Evolutionary conservation across 2,797 vertebrate species (phyloP), one percentile per base, ranked within the genome.

Genomic region (Macropus fuliginosus): DNA sequence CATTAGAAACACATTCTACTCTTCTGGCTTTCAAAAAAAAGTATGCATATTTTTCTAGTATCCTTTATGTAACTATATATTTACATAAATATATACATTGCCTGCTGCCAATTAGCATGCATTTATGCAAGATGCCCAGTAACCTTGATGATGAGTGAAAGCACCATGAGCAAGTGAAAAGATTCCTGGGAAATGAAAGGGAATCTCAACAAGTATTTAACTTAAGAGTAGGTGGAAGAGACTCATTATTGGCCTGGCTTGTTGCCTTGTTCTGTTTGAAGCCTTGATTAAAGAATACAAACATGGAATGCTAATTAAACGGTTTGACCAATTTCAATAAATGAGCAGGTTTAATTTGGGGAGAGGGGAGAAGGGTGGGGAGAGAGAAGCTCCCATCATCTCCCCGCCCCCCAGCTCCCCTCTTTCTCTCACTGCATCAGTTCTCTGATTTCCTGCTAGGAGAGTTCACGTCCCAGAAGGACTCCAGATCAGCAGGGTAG

Each of bases 131-230:
- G 97, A 94, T 94, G 96, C 94, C 96, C 97, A 96, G 95, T 98
- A 98, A 98, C 98, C 98, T 97, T 98, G 98, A 98, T 98, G 97
- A 98, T 98, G 98, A 98, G 98, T 97, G 98, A 98, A 98, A 98
- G 98, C 91, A 98, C 40, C 96, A 98, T 97, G 97, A 97, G 94
- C 93, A 28, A 97, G 96, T 93, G 95, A 98, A 98, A 97, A 52
- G 87, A 95, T 97, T 97, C 97, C 96, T 97, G 94, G 97, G 95
- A 98, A 97, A 97, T 81, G 97, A 98, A 98, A 97, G 95, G 97
- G 97, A 97, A 98, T 98, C 98, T 98, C 98, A 98, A 97, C 95
- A 97, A 98, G 97, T 95, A 97, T 98, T 98, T 98, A 98, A 98
- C 98, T 97, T 98, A 92, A 95, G 96, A 96, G 97, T 97, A 98